phyloP scores from a whole-genome alignment of 2,888 invertebrate genomes.

The Hylaea fasciaria region DNA sequence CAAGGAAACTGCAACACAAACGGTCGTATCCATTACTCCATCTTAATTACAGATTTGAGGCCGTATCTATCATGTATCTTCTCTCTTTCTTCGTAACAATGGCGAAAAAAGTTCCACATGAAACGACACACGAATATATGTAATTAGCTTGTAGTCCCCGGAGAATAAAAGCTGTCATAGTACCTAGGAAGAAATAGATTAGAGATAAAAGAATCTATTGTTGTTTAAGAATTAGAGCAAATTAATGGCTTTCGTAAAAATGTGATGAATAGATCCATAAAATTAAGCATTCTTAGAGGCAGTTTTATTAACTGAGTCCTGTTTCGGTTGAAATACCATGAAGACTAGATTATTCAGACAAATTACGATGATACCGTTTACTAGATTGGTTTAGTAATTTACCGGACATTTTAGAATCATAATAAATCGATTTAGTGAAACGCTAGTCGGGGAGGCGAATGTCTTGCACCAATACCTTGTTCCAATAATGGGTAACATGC shows the following conservation, averaged over 20 bases:
- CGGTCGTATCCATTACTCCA: conserved; percentile 41
- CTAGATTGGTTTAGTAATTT: too few species aligned
- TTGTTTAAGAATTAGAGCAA: neutral
- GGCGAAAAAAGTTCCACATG: conserved; percentile 16
- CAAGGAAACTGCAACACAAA: conserved; percentile 36
- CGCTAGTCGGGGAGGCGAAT: too few species aligned
- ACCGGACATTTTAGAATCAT: too few species aligned
- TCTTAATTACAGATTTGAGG: conserved; percentile 46
- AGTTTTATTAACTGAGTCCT: neutral
- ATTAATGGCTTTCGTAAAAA: neutral
- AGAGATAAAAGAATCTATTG: conserved; percentile 7
- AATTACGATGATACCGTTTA: too few species aligned
- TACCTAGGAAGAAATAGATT: conserved; percentile 22
- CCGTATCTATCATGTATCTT: conserved; percentile 24
- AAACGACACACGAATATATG: conserved; percentile 21
- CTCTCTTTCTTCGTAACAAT: conserved; percentile 1
- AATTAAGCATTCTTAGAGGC: neutral
- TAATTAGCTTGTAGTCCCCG: conserved; percentile 21
- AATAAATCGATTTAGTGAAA: too few species aligned
- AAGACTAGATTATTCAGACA: too few species aligned
- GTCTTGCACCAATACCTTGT: too few species aligned
- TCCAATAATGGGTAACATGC: too few species aligned
- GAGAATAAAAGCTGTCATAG: conserved; percentile 23
- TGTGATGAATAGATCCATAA: neutral
- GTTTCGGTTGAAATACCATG: too few species aligned